Conservation (phyloP, 2,113 vertebrate genomes). For the Rafetus swinhoei region DNA sequence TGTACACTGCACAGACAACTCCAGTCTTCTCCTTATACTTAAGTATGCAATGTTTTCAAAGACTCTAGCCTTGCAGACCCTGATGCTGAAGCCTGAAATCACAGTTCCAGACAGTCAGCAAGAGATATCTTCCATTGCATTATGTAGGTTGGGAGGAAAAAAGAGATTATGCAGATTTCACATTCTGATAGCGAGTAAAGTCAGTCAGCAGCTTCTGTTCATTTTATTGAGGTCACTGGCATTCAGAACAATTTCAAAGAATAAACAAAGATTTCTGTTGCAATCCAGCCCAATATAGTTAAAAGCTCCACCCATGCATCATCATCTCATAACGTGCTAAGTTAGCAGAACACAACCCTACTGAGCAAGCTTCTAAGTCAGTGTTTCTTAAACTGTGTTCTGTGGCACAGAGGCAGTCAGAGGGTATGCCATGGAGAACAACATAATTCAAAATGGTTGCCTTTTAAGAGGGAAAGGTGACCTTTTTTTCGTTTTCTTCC, state of each 20-base stretch:
- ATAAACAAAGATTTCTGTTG: background rate
- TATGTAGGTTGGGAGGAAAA: background rate
- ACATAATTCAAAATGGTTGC: no score
- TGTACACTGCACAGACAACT: background rate
- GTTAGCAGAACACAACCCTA: rapidly evolving
- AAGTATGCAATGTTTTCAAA: background rate
- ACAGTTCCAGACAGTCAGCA: background rate
- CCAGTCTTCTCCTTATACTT: background rate
- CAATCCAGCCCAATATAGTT: background rate
- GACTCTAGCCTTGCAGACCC: background rate
- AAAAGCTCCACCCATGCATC: background rate
- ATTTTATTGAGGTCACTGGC: background rate
- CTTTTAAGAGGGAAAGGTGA: no score
- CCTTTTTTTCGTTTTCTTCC: no score
- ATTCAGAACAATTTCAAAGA: background rate
- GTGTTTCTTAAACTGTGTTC: no score
- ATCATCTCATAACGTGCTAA: background rate
- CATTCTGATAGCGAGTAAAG: background rate
- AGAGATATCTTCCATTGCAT: background rate
- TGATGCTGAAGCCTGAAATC: background rate
- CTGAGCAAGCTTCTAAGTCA: background rate
- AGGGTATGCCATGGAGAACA: no score
- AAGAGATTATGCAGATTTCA: background rate
- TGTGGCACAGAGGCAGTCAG: no score
- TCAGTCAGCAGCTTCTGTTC: background rate